A percentile compares a stretch with the other conserved stretches of the same genome.
These are phyloP conservation scores for Neotoxoptera formosana DNA, from an alignment of 1,140 invertebrate genomes.

Conservation along the genomic window DNA sequence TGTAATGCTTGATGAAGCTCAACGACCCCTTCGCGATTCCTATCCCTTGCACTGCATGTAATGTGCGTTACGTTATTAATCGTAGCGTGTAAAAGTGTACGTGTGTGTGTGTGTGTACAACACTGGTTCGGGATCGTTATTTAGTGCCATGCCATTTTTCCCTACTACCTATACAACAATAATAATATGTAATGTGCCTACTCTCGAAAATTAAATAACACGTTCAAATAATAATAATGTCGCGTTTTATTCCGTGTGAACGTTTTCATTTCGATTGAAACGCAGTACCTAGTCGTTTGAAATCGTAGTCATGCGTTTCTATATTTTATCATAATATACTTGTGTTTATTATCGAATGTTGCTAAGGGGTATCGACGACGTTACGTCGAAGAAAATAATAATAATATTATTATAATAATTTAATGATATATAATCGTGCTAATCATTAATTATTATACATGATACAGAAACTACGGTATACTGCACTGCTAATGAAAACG, in stretches of 20 bases:
- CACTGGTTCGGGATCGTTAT: neutral
- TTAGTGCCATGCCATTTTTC: constrained; percentile 53
- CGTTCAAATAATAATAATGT: constrained; percentile 11
- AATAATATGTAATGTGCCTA: neutral
- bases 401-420: neutral
- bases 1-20: constrained; percentile 11
- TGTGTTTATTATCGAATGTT: neutral
- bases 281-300: neutral
- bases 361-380: neutral
- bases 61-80: neutral
- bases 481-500: constrained; percentile 41
- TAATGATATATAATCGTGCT: constrained; percentile 32
- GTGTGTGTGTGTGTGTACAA: neutral
- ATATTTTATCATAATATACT: neutral
- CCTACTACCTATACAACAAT: neutral
- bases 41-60: neutral
- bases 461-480: constrained; percentile 40
- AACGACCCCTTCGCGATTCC: neutral
- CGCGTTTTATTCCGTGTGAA: constrained; percentile 1
- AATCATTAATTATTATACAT: constrained; percentile 49
- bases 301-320: neutral
- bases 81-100: constrained; percentile 19
- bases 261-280: constrained; percentile 1
- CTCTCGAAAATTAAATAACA: constrained; percentile 36
- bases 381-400: neutral